These are phyloP conservation scores for Mongoloraphidia duomilia DNA, from an alignment of 2,888 invertebrate genomes.

Conservation along the genomic window DNA sequence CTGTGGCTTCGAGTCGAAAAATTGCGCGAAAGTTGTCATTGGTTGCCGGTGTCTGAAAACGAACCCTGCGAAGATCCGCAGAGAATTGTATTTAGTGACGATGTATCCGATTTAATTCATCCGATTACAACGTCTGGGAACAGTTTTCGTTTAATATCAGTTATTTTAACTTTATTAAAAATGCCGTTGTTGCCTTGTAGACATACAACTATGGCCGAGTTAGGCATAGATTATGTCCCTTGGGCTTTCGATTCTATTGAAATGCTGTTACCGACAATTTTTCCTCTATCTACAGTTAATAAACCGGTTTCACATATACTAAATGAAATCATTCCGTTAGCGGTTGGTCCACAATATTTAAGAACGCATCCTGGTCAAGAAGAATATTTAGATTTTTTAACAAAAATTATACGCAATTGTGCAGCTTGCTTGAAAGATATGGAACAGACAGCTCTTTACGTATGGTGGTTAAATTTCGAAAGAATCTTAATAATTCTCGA, in stretches of 20 bases:
- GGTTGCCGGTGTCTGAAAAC: slow-evolving; percentile 41
- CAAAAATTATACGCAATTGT: slow-evolving; percentile 35
- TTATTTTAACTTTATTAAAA: slow-evolving; percentile 42
- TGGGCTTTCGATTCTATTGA: slow-evolving; percentile 37
- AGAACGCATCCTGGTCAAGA: slow-evolving; percentile 44
- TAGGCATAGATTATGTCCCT: slow-evolving; percentile 30
- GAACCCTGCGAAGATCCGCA: slow-evolving; percentile 44
- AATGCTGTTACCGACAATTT: slow-evolving; percentile 29
- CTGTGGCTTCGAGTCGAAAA: slow-evolving; percentile 65
- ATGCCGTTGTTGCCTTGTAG: slow-evolving; percentile 39
- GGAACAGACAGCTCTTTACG: slow-evolving; percentile 38
- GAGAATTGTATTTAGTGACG: slow-evolving; percentile 46
- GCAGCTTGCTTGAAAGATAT: slow-evolving; percentile 32
- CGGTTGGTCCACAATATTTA: slow-evolving; percentile 43
- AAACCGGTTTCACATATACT: slow-evolving; percentile 25
- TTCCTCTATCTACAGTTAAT: slow-evolving; percentile 24
- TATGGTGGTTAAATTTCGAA: slow-evolving; percentile 50
- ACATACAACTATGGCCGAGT: slow-evolving; percentile 29
- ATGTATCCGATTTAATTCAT: slow-evolving; percentile 51
- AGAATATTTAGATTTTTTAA: slow-evolving; percentile 38
- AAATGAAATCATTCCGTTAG: slow-evolving; percentile 30
- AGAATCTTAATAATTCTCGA: slow-evolving; percentile 35
- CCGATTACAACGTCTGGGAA: slow-evolving; percentile 44
- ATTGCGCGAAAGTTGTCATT: slow-evolving; percentile 55
- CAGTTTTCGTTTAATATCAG: slow-evolving; percentile 42